A percentile compares a stretch with the other conserved stretches of the same genome.
phyloP scores from a whole-genome alignment of 1,140 invertebrate species.

The Drosophila ironensis region DNA sequence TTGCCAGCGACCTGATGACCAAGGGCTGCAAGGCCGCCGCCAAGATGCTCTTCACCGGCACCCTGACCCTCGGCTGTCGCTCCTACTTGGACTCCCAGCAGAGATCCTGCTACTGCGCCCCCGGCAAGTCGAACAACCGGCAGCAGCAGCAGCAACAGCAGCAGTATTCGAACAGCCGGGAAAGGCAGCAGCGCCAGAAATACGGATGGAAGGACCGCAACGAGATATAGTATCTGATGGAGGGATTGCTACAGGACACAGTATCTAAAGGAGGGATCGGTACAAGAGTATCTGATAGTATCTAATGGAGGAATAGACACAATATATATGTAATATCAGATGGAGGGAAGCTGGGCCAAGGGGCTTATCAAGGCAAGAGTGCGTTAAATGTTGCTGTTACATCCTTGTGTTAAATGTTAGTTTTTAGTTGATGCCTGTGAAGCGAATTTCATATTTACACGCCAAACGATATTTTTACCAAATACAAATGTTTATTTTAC shows the following conservation, averaged over 20 bases:
- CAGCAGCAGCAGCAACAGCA: slow-evolving; percentile 21
- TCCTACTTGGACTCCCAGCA: slow-evolving; percentile 91
- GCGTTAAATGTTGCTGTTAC: slow-evolving; percentile 51
- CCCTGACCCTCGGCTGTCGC: slow-evolving; percentile 91
- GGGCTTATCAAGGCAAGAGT: not conserved
- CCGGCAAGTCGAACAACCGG: slow-evolving; percentile 26
- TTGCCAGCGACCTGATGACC: slow-evolving; percentile 85
- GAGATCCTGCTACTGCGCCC: slow-evolving; percentile 88
- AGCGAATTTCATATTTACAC: slow-evolving; percentile 41
- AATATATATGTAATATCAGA: too few species aligned
- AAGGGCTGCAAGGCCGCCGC: slow-evolving; percentile 92
- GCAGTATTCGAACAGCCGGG: slow-evolving; percentile 52
- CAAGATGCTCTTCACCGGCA: slow-evolving; percentile 91
- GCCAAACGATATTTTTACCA: slow-evolving; percentile 13
- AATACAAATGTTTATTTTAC: too few species aligned
- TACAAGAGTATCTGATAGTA: too few species aligned
- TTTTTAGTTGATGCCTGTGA: slow-evolving; percentile 1
- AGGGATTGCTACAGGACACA: too few species aligned
- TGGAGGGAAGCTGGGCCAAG: slow-evolving; percentile 19
- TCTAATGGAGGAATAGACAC: too few species aligned
- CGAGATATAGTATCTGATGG: slow-evolving; percentile 67
- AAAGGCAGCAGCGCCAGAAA: slow-evolving; percentile 65
- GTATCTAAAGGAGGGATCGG: too few species aligned
- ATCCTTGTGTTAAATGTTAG: slow-evolving; percentile 39
- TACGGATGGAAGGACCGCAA: slow-evolving; percentile 79